phyloP scores from a whole-genome alignment of 2,797 vertebrate genomes.

The Limnodromus scolopaceus region DNA sequence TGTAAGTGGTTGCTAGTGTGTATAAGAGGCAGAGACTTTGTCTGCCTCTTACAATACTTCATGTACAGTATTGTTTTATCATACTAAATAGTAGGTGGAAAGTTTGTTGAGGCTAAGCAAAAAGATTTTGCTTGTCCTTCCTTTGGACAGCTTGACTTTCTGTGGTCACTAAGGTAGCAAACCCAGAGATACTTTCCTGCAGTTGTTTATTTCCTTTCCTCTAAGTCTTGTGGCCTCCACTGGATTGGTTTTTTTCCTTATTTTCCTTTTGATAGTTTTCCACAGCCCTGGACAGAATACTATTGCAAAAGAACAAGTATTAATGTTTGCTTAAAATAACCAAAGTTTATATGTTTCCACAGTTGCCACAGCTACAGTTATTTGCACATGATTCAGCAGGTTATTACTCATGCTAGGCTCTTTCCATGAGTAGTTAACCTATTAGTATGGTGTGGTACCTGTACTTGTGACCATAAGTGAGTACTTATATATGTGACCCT shows the following conservation, averaged over 20 bases:
- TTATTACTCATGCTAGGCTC: background rate
- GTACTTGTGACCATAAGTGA: background rate
- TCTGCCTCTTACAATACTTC: background rate
- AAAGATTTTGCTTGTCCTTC: background rate
- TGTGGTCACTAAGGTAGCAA: background rate
- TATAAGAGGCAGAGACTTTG: background rate
- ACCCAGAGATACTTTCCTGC: background rate
- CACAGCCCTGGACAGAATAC: background rate
- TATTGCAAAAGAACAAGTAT: background rate
- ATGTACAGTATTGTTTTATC: background rate
- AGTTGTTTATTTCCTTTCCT: background rate
- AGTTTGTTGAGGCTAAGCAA: background rate
- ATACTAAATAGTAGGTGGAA: background rate
- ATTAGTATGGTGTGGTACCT: background rate
- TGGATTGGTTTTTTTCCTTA: rapidly evolving
- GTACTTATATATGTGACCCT: background rate
- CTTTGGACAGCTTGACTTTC: background rate
- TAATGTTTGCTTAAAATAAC: background rate
- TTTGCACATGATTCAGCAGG: background rate
- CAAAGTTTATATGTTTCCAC: background rate
- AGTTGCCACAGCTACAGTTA: background rate
- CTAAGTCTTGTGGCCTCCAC: background rate
- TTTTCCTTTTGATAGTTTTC: background rate
- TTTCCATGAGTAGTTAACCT: background rate
- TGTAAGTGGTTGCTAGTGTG: background rate